Base-by-base conservation (phyloP, 1,140 invertebrate genomes). In the Papilio polyxenes region DNA sequence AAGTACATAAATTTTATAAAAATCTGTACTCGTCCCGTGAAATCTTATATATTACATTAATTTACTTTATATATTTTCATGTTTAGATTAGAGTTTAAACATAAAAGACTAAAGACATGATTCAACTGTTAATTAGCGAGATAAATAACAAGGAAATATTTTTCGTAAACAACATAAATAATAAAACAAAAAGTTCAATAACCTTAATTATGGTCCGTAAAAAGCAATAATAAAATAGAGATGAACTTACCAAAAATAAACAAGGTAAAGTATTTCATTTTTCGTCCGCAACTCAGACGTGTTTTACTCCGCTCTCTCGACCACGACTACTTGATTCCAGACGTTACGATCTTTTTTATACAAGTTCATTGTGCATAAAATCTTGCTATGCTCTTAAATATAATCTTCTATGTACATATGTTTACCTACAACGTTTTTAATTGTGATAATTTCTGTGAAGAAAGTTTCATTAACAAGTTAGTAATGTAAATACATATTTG, bases 261-360 rank as follows among this genome's bases (percentile, higher is more conserved):
- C 48, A 77, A 77, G 23, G 75, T 77, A 37, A 77, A 77, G 48
- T 53, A 77, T 56, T 77, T 77, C 75, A 77, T 77, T 53, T 77
- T 53, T 77, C 44, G 20, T 10, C 48, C 23, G 75, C 11, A n/a
- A 56, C 75, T 11, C 74, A 75, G 17, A 51, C n/a, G 49, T 51
- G 48, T 7, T 56, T 72, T 13, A 31, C 49, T 37, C 4, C 11
- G 75, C 48, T n/a, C 49, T 77, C 75, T 77, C 44, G 20, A 53
- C 8, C 20, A 23, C 75, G 49, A 77, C 75, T 77, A 77, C n/a
- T 53, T 15, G 20, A 15, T 53, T 56, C 20, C 48, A 77, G 48
- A 23, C 9, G 75, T 11, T 17, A 13, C 23, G 23, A 53, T 51
- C 75, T 4, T 77, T 77, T 77, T 51, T 77, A 77, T 77, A 77